Conservation (phyloP, 2,113 vertebrate species). For the Taurulus bubalis region DNA sequence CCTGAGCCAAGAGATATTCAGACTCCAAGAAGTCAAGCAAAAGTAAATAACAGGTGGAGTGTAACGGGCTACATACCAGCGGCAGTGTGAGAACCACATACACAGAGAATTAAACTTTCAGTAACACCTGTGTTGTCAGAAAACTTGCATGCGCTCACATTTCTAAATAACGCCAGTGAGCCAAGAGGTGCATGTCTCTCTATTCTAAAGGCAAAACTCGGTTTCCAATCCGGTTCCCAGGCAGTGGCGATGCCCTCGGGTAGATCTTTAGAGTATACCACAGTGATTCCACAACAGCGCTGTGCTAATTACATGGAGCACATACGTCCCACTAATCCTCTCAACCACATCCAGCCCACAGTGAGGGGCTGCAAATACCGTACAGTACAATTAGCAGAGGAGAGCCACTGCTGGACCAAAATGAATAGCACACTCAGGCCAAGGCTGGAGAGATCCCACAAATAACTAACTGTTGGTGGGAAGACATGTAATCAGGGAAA, state of each 20-base stretch:
- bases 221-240: slow-evolving; percentile 36
- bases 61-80: neutral
- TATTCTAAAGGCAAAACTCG: slow-evolving; percentile 31
- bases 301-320: slow-evolving; percentile 71
- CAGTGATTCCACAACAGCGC: slow-evolving; percentile 57
- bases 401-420: slow-evolving; percentile 31
- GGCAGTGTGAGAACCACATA: neutral
- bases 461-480: slow-evolving; percentile 1
- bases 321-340: slow-evolving; percentile 65
- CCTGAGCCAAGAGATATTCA: slow-evolving; percentile 15
- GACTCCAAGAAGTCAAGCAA: slow-evolving; percentile 31
- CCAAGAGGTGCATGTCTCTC: slow-evolving; percentile 4
- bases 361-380: slow-evolving; percentile 52
- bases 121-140: neutral
- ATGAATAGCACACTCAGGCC: slow-evolving; percentile 27
- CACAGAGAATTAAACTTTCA: neutral
- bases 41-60: slow-evolving; percentile 16
- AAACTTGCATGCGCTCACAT: neutral
- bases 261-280: slow-evolving; percentile 51
- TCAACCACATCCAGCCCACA: slow-evolving; percentile 47
- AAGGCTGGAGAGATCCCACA: slow-evolving; percentile 23
- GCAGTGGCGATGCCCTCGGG: slow-evolving; percentile 38
- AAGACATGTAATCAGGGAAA: slow-evolving; percentile 6
- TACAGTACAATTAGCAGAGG: slow-evolving; percentile 42
- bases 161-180: slow-evolving; percentile 5